Percentiles rank a stretch among this genome's conserved stretches.
phyloP scores from a whole-genome alignment of 2,113 vertebrate genomes.

The Azemiops feae region DNA sequence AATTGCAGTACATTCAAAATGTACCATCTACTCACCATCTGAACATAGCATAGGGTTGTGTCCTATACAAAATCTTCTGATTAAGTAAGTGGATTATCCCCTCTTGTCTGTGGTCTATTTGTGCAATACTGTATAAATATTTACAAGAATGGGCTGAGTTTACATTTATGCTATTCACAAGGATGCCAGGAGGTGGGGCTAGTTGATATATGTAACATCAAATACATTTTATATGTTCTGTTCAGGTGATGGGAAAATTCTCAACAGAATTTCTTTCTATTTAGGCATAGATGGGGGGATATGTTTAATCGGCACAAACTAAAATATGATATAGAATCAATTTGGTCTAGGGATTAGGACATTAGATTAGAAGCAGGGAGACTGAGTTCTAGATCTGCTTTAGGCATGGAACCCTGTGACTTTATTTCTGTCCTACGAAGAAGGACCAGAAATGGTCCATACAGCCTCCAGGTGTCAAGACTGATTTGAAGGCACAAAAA shows the following conservation, averaged over 20 bases:
- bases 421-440: not conserved
- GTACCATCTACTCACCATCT: not conserved
- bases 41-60: not conserved
- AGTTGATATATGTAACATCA: not conserved
- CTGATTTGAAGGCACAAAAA: not conserved
- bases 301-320: not conserved
- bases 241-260: not conserved
- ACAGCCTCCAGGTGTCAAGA: not conserved
- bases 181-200: not conserved
- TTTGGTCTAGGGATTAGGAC: not conserved
- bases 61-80: not conserved
- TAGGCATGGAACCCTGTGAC: not conserved
- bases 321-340: not conserved
- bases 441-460: not conserved
- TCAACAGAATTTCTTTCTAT: not conserved
- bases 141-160: not conserved
- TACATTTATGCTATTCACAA: not conserved
- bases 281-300: not conserved
- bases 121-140: not conserved
- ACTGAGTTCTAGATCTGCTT: not conserved
- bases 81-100: not conserved
- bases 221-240: not conserved
- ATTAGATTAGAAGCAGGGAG: not conserved
- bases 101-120: not conserved
- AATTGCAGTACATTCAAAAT: not conserved